These are phyloP conservation scores for Dipus sagitta DNA, from an alignment of 2,797 vertebrate genomes.

Conservation along the genomic window DNA sequence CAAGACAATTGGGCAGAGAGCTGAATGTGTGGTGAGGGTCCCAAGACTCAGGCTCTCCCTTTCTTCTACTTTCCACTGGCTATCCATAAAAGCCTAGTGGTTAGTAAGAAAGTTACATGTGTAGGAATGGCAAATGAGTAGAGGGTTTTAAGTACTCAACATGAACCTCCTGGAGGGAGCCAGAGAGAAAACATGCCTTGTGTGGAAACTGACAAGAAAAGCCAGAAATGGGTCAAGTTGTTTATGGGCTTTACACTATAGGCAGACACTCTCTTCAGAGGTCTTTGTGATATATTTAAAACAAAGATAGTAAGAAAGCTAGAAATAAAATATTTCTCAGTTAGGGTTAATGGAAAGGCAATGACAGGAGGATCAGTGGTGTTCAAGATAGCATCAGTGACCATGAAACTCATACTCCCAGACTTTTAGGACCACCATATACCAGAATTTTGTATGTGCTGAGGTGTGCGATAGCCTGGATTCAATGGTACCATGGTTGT, in stretches of 20 bases:
- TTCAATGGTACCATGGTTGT: neutral
- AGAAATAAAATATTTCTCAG: constrained; percentile 51
- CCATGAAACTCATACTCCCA: neutral
- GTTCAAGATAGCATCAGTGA: neutral
- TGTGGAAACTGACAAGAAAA: constrained; percentile 19
- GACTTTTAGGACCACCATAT: neutral
- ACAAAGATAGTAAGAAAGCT: constrained; percentile 48
- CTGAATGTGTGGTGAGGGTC: neutral
- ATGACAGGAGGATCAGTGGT: neutral
- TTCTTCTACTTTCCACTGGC: neutral
- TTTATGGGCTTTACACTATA: constrained; percentile 33
- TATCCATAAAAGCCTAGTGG: neutral
- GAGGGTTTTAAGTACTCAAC: neutral
- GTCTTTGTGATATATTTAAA: neutral
- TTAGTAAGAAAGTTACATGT: constrained; percentile 18
- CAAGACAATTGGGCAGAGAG: constrained; percentile 29
- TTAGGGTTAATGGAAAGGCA: neutral
- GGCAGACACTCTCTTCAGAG: constrained; percentile 16
- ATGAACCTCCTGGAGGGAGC: neutral
- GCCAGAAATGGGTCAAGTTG: constrained; percentile 40
- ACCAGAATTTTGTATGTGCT: neutral
- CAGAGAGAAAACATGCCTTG: constrained; percentile 2
- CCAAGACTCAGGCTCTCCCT: neutral
- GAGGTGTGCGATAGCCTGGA: neutral
- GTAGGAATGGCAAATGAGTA: constrained; percentile 25